These are phyloP conservation scores for Eupithecia abbreviata DNA, from an alignment of 2,888 invertebrate genomes.

Conservation along the genomic window DNA sequence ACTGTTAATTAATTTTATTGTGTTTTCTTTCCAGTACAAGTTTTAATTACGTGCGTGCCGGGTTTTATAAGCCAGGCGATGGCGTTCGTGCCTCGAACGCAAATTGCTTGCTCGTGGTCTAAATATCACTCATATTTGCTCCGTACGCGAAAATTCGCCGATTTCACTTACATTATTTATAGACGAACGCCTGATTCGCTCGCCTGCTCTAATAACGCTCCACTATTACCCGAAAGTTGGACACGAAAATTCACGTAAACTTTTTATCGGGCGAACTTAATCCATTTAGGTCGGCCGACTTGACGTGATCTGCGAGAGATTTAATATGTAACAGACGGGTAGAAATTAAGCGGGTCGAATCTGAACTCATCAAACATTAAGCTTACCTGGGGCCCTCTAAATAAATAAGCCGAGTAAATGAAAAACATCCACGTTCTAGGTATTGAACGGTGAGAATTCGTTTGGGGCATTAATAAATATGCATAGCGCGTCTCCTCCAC, in stretches of 20 bases:
- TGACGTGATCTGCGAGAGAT: conserved; percentile 66
- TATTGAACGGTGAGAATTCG: conserved; percentile 78
- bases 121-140: conserved; percentile 65
- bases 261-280: conserved; percentile 58
- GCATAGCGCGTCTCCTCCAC: conserved; percentile 82
- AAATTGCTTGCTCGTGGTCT: conserved; percentile 71
- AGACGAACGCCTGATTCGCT: conserved; percentile 48
- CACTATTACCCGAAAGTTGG: conserved; percentile 39
- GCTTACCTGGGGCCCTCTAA: conserved; percentile 74
- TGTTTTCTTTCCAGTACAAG: conserved; percentile 72
- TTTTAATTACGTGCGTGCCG: conserved; percentile 73
- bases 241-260: conserved; percentile 42
- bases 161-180: conserved; percentile 63
- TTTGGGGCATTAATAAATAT: conserved; percentile 80
- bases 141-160: conserved; percentile 58
- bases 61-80: conserved; percentile 59
- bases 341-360: conserved; percentile 75
- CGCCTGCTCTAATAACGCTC: conserved; percentile 41
- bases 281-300: conserved; percentile 57
- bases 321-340: conserved; percentile 58
- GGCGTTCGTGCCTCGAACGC: conserved; percentile 52
- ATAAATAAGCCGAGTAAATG: conserved; percentile 79
- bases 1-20: conserved; percentile 73
- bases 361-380: conserved; percentile 81
- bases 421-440: conserved; percentile 76